Percentiles rank a stretch among this genome's conserved stretches.
phyloP scores from a whole-genome alignment of 2,797 vertebrate genomes.

The Sebastiscus tertius region DNA sequence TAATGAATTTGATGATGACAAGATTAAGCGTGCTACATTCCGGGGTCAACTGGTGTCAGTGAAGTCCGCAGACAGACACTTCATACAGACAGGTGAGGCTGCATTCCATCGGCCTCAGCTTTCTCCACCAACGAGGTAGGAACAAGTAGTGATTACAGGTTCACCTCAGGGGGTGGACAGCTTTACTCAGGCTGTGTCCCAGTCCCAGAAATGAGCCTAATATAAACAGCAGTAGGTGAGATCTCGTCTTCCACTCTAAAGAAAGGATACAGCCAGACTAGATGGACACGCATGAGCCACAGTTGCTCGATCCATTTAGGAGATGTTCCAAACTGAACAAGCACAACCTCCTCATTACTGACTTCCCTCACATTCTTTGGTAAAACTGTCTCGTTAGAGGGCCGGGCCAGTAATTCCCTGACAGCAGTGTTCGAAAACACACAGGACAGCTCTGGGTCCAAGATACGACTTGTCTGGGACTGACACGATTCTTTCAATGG shows the following conservation, averaged over 20 bases:
- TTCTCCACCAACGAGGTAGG: background rate
- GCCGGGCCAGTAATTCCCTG: slow-evolving; percentile 40
- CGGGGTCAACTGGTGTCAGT: slow-evolving; percentile 40
- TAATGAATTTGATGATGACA: slow-evolving; percentile 30
- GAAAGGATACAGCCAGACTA: background rate
- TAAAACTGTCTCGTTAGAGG: slow-evolving; percentile 44
- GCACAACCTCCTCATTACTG: slow-evolving; percentile 62
- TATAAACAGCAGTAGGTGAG: background rate
- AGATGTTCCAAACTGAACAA: slow-evolving; percentile 45
- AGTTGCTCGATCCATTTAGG: slow-evolving; percentile 25
- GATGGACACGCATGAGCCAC: slow-evolving; percentile 17
- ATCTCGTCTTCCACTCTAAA: background rate
- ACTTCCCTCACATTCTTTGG: slow-evolving; percentile 54
- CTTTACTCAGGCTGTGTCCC: background rate
- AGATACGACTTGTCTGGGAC: background rate
- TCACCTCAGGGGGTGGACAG: background rate
- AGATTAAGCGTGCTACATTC: slow-evolving; percentile 22
- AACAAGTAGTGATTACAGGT: background rate
- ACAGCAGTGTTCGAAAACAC: slow-evolving; percentile 49
- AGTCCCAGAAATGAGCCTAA: background rate
- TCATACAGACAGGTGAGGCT: slow-evolving; percentile 18
- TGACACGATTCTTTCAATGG: background rate
- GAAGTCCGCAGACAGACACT: slow-evolving; percentile 3
- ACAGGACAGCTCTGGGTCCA: slow-evolving; percentile 4
- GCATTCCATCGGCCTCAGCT: slow-evolving; percentile 22